Percentiles rank a stretch among this genome's conserved stretches.
Conservation (phyloP, 2,113 vertebrate species). For the Cranoglanis bouderius region DNA sequence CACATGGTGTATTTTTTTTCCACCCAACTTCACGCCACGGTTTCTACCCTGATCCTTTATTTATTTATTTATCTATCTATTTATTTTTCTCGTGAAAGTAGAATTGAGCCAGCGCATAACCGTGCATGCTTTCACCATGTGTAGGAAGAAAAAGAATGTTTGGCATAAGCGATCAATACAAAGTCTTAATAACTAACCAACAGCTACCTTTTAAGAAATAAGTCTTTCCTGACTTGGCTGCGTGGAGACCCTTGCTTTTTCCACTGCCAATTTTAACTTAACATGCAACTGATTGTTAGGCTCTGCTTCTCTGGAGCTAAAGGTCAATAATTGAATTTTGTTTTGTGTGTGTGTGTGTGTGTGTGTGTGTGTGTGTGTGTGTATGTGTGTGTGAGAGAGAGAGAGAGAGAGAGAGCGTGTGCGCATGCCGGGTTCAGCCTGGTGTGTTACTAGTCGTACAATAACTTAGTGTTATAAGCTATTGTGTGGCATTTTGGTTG, state of each 20-base stretch:
- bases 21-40: constrained; percentile 60
- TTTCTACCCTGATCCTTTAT: background rate
- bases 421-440: background rate
- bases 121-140: constrained; percentile 49
- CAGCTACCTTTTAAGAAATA: constrained; percentile 59
- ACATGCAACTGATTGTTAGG: constrained; percentile 74
- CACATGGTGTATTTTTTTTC: constrained; percentile 49
- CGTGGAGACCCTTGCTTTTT: constrained; percentile 28
- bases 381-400: constrained; percentile 41
- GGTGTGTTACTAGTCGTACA: background rate
- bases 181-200: constrained; percentile 68
- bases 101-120: constrained; percentile 50
- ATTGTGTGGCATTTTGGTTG: background rate
- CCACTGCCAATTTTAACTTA: constrained; percentile 67
- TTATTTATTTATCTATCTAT: background rate
- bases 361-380: background rate
- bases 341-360: constrained; percentile 57
- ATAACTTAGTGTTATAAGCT: background rate
- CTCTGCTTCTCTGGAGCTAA: constrained; percentile 65
- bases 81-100: constrained; percentile 39
- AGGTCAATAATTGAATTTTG: constrained; percentile 76
- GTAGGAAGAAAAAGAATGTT: constrained; percentile 55
- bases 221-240: constrained; percentile 54
- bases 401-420: too few relatives aligned
- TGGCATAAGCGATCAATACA: constrained; percentile 69